Evolutionary conservation across 2,113 vertebrate species (phyloP).

Genomic region (Phasianus colchicus): DNA sequence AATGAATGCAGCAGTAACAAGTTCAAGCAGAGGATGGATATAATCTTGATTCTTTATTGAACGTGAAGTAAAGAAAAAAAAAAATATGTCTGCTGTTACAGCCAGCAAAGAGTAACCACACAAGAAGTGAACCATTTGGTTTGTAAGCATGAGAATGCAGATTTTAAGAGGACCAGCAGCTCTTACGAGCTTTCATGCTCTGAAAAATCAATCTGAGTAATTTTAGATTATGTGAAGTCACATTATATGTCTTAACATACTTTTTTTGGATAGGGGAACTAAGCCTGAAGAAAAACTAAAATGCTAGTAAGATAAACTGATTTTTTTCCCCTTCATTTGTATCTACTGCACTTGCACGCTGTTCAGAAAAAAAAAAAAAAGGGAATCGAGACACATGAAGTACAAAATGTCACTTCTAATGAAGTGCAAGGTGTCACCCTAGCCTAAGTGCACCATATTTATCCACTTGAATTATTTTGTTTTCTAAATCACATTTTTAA

Average conservation of each 20-base stretch:
- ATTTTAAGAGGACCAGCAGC: neutral
- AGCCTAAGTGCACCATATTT: neutral
- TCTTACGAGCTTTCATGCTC: neutral
- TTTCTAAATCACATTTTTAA: neutral
- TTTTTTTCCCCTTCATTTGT: neutral
- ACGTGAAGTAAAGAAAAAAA: neutral
- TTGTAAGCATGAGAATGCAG: neutral
- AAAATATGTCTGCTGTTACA: neutral
- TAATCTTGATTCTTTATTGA: slow-evolving; percentile 18
- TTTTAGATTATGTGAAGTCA: neutral
- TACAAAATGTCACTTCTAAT: neutral
- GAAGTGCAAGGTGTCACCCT: neutral
- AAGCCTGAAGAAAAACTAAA: slow-evolving; percentile 17
- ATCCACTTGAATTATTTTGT: neutral
- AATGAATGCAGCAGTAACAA: slow-evolving; percentile 8
- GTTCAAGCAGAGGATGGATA: neutral
- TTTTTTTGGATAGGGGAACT: neutral
- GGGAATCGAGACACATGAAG: neutral
- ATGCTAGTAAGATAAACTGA: neutral
- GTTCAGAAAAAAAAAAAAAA: neutral
- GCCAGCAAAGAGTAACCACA: neutral
- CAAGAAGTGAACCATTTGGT: slow-evolving; percentile 8
- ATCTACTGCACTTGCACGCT: neutral
- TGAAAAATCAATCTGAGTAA: neutral
- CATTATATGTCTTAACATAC: neutral